These are phyloP conservation scores for Microdon myrmicae DNA, from an alignment of 2,888 invertebrate genomes.

Conservation along the genomic window DNA sequence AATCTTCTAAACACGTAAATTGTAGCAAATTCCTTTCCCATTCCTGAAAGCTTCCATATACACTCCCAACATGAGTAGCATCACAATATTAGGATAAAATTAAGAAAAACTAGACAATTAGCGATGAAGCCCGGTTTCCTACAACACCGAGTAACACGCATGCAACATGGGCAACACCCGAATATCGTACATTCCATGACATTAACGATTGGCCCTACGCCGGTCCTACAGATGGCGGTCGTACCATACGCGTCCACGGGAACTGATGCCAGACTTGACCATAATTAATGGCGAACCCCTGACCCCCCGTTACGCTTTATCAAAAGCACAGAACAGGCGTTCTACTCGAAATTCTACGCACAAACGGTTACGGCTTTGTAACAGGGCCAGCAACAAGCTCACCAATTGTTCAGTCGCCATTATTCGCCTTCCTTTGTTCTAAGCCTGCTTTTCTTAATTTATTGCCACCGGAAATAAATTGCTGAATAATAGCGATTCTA, in stretches of 20 bases:
- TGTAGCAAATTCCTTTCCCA: too few relatives aligned
- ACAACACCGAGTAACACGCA: slow-evolving; percentile 11
- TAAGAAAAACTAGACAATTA: too few relatives aligned
- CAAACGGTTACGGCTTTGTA: background rate
- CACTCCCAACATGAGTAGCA: too few relatives aligned
- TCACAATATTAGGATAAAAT: too few relatives aligned
- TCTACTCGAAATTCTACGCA: slow-evolving; percentile 10
- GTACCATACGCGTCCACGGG: slow-evolving; percentile 38
- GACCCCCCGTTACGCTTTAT: too few relatives aligned
- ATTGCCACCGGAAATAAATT: slow-evolving; percentile 50
- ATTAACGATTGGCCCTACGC: too few relatives aligned
- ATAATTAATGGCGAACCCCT: slow-evolving; percentile 50
- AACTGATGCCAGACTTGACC: slow-evolving; percentile 47
- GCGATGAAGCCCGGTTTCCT: too few relatives aligned
- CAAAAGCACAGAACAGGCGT: slow-evolving; percentile 27
- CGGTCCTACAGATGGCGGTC: too few relatives aligned
- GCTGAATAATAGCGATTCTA: slow-evolving; percentile 47
- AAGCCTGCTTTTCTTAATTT: slow-evolving; percentile 51
- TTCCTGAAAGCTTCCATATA: too few relatives aligned
- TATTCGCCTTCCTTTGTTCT: slow-evolving; percentile 21
- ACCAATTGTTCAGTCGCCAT: slow-evolving; percentile 4
- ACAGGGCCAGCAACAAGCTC: background rate
- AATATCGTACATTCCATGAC: too few relatives aligned
- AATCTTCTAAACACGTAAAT: too few relatives aligned
- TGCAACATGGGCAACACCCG: slow-evolving; percentile 10